These are phyloP conservation scores for Hemiprocne comata DNA, from an alignment of 2,113 vertebrate species.

Conservation along the genomic window DNA sequence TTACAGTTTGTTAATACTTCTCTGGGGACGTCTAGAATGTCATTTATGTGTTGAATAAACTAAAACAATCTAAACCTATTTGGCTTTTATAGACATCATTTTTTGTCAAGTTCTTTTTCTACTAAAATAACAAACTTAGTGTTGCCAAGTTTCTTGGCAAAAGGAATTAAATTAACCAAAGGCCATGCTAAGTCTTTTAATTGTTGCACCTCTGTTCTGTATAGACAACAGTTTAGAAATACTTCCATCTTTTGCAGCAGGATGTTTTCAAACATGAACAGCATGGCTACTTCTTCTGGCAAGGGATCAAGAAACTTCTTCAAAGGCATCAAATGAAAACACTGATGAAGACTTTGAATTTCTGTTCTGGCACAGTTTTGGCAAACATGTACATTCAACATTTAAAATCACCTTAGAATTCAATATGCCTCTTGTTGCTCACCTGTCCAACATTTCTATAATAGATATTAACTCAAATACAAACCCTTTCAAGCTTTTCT, in stretches of 20 bases:
- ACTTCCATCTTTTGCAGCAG: background rate
- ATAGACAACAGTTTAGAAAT: background rate
- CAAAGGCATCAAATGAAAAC: slow-evolving; percentile 33
- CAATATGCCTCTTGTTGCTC: background rate
- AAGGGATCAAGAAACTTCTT: background rate
- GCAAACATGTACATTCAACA: background rate
- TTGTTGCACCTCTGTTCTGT: background rate
- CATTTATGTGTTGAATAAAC: background rate
- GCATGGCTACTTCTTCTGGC: slow-evolving; percentile 19
- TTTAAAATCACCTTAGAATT: background rate
- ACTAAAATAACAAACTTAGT: background rate
- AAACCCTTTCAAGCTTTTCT: background rate
- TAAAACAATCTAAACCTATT: background rate
- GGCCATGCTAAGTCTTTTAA: background rate
- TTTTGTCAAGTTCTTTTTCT: background rate
- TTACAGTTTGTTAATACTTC: background rate
- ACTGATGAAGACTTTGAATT: background rate
- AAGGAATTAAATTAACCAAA: slow-evolving; percentile 2
- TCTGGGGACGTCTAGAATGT: background rate
- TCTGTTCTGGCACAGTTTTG: background rate
- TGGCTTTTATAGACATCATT: background rate
- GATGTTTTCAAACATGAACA: slow-evolving; percentile 36
- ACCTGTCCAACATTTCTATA: background rate
- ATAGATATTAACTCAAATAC: background rate
- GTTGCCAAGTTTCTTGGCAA: background rate